phyloP scores from a whole-genome alignment of 2,888 invertebrate species.

The Sussaba pulchella region DNA sequence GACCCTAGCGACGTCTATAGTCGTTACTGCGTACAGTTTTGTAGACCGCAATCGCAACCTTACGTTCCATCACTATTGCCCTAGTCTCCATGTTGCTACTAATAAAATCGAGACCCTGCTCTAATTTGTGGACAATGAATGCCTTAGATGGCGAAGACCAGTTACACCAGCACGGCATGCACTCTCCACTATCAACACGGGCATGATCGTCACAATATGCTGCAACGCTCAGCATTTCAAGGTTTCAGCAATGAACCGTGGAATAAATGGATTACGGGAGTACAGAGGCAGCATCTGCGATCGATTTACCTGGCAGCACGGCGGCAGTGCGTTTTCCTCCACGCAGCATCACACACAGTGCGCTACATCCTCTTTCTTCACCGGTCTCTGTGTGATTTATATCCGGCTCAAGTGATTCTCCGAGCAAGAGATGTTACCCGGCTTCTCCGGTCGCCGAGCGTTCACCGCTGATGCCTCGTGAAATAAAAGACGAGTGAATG shows the following conservation, averaged over 20 bases:
- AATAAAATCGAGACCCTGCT: constrained; percentile 4
- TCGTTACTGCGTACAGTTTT: no score
- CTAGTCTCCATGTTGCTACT: no score
- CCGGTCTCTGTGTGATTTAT: constrained; percentile 65
- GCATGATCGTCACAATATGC: neutral
- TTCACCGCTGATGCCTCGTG: constrained; percentile 48
- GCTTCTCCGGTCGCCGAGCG: constrained; percentile 41
- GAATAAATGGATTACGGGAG: constrained; percentile 4
- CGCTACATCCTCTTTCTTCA: constrained; percentile 43
- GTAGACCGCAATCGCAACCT: no score
- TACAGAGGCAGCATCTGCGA: constrained; percentile 35
- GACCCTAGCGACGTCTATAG: no score
- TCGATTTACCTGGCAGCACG: constrained; percentile 57
- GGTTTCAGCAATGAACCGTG: constrained; percentile 4
- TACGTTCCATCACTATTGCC: no score
- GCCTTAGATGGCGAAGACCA: constrained; percentile 11
- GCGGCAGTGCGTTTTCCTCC: constrained; percentile 40
- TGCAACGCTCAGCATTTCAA: constrained; percentile 8
- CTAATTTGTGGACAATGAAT: constrained; percentile 2
- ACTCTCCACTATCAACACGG: constrained; percentile 8
- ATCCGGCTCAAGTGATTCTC: constrained; percentile 68
- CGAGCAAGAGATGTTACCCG: constrained; percentile 56
- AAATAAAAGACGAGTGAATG: constrained; percentile 34
- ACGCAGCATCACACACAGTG: constrained; percentile 34
- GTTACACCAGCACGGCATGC: neutral